Conservation (phyloP, 1,140 invertebrate genomes). For the Brachionus paranguensis region DNA sequence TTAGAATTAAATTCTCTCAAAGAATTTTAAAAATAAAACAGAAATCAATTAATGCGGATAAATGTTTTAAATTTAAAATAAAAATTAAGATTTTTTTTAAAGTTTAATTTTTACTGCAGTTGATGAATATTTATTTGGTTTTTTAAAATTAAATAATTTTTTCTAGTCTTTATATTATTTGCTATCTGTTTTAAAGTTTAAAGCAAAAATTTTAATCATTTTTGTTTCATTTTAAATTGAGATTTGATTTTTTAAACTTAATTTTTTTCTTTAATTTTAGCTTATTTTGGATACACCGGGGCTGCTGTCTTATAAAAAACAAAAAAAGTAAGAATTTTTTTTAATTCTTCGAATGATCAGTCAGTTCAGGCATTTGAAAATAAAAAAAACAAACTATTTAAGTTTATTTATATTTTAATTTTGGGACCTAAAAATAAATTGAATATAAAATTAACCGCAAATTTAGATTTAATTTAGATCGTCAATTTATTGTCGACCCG, state of each 20-base stretch:
- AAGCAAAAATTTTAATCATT: too few species aligned
- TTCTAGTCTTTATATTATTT: too few species aligned
- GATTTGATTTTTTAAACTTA: not conserved
- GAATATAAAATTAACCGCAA: not conserved
- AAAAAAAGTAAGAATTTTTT: slow-evolving; percentile 59
- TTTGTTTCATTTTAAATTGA: too few species aligned
- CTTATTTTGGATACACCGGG: slow-evolving; percentile 77
- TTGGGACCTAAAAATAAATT: not conserved
- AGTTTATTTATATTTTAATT: not conserved
- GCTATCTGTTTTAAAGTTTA: too few species aligned
- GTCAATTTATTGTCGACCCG: slow-evolving; percentile 64
- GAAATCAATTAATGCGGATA: too few species aligned
- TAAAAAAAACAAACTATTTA: not conserved
- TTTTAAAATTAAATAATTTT: too few species aligned
- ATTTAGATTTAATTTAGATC: slow-evolving; percentile 55
- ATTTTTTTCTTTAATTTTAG: slow-evolving; percentile 29
- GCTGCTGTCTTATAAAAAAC: slow-evolving; percentile 63
- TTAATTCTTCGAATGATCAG: not conserved
- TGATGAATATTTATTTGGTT: too few species aligned
- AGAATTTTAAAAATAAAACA: too few species aligned
- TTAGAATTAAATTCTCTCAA: not conserved
- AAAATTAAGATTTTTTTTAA: too few species aligned
- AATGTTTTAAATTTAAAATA: too few species aligned
- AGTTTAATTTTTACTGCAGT: too few species aligned
- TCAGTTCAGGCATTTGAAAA: not conserved